These are phyloP conservation scores for Salarias fasciatus DNA, from an alignment of 2,797 vertebrate species.

Conservation along the genomic window DNA sequence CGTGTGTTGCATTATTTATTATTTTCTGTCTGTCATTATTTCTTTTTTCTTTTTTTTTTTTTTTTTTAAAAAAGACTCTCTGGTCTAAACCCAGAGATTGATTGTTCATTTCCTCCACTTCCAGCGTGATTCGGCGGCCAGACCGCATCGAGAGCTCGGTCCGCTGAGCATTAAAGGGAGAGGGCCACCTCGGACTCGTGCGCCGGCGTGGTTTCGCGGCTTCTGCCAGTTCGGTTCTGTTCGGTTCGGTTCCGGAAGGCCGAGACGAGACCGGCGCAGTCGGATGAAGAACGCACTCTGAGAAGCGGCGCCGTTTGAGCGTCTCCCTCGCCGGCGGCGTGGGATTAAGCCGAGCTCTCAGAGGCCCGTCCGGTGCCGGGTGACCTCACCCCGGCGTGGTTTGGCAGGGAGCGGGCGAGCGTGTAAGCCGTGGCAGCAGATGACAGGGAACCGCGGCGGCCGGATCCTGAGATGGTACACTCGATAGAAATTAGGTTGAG, in stretches of 20 bases:
- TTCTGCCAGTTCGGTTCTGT: too few species aligned
- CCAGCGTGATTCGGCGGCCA: conserved; percentile 46
- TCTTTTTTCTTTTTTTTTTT: conserved; percentile 2
- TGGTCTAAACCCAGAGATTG: conserved; percentile 7
- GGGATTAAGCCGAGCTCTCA: conserved; percentile 51
- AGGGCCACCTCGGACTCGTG: conserved; percentile 36
- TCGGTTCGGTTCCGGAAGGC: too few species aligned
- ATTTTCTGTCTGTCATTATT: conserved; percentile 33
- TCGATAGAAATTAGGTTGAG: conserved; percentile 22
- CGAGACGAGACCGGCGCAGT: conserved; percentile 50
- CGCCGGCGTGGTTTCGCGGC: conserved; percentile 53
- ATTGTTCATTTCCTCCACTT: conserved; percentile 52
- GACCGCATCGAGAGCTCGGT: conserved; percentile 47
- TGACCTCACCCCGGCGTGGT: conserved; percentile 67
- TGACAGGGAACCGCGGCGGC: conserved; percentile 38
- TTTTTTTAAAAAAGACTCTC: too few species aligned
- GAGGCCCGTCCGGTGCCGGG: conserved; percentile 37
- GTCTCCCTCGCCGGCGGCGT: conserved; percentile 46
- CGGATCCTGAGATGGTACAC: conserved; percentile 24
- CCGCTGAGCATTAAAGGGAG: conserved; percentile 50
- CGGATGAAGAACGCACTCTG: conserved; percentile 17
- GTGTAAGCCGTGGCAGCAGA: conserved; percentile 62
- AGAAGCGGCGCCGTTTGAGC: conserved; percentile 38
- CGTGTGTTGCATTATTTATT: conserved; percentile 53
- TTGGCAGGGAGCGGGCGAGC: conserved; percentile 45